phyloP scores from a whole-genome alignment of 2,797 vertebrate species.

The Apodemus agrarius region DNA sequence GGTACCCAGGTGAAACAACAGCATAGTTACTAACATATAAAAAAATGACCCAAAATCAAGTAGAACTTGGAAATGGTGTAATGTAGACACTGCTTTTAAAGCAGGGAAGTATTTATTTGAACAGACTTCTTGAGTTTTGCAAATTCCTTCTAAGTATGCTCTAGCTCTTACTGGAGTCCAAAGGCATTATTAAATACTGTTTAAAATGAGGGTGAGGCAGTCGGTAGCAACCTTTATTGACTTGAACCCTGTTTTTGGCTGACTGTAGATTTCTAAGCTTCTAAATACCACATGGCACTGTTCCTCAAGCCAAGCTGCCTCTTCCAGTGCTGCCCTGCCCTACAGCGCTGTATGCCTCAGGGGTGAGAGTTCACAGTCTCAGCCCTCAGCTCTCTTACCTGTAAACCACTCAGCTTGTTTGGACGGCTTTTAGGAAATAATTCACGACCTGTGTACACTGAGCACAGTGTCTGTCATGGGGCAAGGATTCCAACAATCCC shows the following conservation, averaged over 20 bases:
- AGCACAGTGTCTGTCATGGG: neutral
- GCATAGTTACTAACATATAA: neutral
- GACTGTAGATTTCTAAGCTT: neutral
- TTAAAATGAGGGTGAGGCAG: neutral
- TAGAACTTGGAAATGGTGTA: neutral
- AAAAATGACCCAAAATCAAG: neutral
- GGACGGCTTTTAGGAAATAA: neutral
- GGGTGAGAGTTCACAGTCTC: neutral
- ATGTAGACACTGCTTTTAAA: neutral
- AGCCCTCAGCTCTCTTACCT: neutral
- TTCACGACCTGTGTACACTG: neutral
- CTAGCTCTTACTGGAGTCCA: neutral
- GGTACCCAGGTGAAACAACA: neutral
- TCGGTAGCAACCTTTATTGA: neutral
- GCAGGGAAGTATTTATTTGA: neutral
- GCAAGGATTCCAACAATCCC: neutral
- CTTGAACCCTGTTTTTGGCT: neutral
- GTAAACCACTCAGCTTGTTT: neutral
- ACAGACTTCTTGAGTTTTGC: neutral
- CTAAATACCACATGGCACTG: neutral
- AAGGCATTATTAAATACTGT: neutral
- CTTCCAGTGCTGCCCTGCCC: neutral
- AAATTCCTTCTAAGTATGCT: conserved; percentile 6
- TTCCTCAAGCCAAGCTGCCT: neutral
- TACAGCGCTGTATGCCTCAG: too few relatives aligned